phyloP scores from a whole-genome alignment of 2,888 invertebrate species.

The Pollenia labialis region DNA sequence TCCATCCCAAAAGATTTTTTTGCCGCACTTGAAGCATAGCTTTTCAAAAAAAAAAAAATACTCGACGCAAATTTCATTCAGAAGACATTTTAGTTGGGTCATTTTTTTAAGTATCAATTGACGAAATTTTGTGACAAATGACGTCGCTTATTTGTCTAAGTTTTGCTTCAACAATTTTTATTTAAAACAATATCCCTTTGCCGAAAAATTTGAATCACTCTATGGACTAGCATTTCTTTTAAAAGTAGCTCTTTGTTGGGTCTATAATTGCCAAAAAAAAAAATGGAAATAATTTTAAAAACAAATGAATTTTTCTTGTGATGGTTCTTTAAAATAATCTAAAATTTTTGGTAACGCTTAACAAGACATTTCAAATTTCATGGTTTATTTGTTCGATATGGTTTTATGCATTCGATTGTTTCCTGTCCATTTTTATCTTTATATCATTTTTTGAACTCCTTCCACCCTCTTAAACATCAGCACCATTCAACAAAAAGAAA shows the following conservation, averaged over 20 bases:
- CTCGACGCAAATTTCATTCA: too few relatives aligned
- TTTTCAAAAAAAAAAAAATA: too few relatives aligned
- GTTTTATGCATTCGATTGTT: constrained; percentile 42
- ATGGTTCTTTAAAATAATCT: constrained; percentile 50
- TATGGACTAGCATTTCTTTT: background rate
- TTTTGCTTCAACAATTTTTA: too few relatives aligned
- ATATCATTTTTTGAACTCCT: background rate
- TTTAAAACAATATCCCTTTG: too few relatives aligned
- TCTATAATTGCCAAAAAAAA: background rate
- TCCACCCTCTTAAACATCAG: background rate
- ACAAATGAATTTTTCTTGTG: background rate
- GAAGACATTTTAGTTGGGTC: too few relatives aligned
- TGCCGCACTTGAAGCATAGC: too few relatives aligned
- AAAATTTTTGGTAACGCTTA: constrained; percentile 60
- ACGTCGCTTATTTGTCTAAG: too few relatives aligned
- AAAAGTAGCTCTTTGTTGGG: background rate
- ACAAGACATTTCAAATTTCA: constrained; percentile 70
- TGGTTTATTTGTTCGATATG: constrained; percentile 67
- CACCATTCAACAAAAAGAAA: constrained; percentile 21
- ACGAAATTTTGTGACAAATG: too few relatives aligned
- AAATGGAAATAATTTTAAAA: too few relatives aligned
- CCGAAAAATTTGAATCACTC: background rate
- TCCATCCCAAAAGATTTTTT: too few relatives aligned
- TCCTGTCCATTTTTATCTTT: constrained; percentile 17
- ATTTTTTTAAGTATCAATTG: too few relatives aligned